Evolutionary conservation across 2,888 invertebrate species (phyloP), one percentile per base, ranked within the genome.

Genomic region (Microctonus aethiopoides): DNA sequence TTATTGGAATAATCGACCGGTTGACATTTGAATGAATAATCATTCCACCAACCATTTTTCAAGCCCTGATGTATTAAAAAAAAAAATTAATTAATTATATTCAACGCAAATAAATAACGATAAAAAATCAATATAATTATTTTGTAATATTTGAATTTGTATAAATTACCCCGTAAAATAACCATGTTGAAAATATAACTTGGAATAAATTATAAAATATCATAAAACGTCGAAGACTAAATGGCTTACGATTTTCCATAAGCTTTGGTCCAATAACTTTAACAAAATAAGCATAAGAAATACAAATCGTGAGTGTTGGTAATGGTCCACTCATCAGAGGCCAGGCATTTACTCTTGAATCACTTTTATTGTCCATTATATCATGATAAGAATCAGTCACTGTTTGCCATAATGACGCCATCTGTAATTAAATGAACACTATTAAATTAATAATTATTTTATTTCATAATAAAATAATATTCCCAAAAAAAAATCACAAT

Each of bases 171-270:
- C 94, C 94, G 76, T 91, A 83, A 83, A 94, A 94, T 61, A 94
- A 88, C 90, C 92, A 94, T 13, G 89, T 84, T 72, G 94, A 94
- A 81, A 95, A 91, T 71, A 92, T 75, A 10, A 95, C 94, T 92
- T 97, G 96, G 74, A 93, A 89, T 65, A 94, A 89, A 87, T 97
- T 97, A 87, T 97, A 97, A 80, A 91, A 90, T 74, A 97, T 91
- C 79, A 97, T 89, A 32, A 94, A 87, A 77, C 89, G 89, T 75
- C 93, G 91, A 62, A 97, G 88, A 79, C 94, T 90, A 78, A 93
- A 93, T 0, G 97, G 94, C 87, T 94, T 93, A 83, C 95, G 90
- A 86, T 95, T 92, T 83, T 93, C 92, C 97, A 97, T 97, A 32
- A 94, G 83, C 80, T 90, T 91, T 39, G 96, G 96, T 1, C 96